These are phyloP conservation scores for Pseudomugil tenellus DNA, from an alignment of 2,797 vertebrate species.

Conservation along the genomic window DNA sequence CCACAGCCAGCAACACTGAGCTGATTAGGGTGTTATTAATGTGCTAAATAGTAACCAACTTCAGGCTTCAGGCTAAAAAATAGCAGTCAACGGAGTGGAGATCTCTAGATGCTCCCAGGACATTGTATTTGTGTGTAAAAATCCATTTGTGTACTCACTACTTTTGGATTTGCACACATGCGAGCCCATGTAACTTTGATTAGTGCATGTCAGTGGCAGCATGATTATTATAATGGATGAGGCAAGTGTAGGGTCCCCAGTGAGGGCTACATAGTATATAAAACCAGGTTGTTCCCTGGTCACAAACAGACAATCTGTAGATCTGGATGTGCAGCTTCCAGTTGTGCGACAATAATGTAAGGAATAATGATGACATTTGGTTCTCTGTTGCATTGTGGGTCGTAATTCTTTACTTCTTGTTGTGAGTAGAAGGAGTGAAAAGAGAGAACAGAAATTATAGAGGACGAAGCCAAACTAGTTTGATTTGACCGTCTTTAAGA, in stretches of 20 bases:
- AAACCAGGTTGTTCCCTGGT: slow-evolving; percentile 51
- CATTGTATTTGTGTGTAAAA: slow-evolving; percentile 5
- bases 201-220: slow-evolving; percentile 65
- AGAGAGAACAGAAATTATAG: not conserved
- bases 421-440: not conserved
- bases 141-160: slow-evolving; percentile 14
- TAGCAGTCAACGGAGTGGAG: slow-evolving; percentile 26
- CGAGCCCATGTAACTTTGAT: slow-evolving; percentile 54
- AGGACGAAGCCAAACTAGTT: not conserved
- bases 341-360: not conserved
- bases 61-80: slow-evolving; percentile 53
- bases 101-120: slow-evolving; percentile 28
- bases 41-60: slow-evolving; percentile 29
- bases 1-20: slow-evolving; percentile 65
- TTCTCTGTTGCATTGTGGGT: not conserved
- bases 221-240: slow-evolving; percentile 79
- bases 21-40: slow-evolving; percentile 65
- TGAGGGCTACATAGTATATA: slow-evolving; percentile 66
- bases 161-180: slow-evolving; percentile 15
- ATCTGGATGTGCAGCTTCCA: slow-evolving; percentile 22
- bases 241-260: slow-evolving; percentile 63
- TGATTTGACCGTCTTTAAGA: not conserved
- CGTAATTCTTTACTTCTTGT: not conserved
- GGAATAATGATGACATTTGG: not conserved
- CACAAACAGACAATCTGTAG: slow-evolving; percentile 31